Percentiles rank a stretch among this genome's conserved stretches.
phyloP scores from a whole-genome alignment of 1,140 invertebrate genomes.

The Drepana arcuata region DNA sequence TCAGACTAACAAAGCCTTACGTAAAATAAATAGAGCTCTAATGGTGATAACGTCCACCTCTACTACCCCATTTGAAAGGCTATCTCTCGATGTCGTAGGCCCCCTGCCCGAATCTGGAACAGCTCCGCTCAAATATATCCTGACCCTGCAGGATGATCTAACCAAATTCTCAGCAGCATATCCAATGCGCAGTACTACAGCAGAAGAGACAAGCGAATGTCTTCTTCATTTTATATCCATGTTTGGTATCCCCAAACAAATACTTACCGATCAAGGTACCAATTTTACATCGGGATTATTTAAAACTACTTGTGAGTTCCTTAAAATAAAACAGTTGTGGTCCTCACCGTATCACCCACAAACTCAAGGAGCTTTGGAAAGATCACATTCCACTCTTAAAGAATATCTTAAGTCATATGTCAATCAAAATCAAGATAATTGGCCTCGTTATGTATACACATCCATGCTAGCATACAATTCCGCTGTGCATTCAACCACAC shows the following conservation, averaged over 20 bases:
- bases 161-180: constrained; percentile 3
- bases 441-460: constrained; percentile 6
- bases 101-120: constrained; percentile 4
- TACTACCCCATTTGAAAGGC: constrained; percentile 1
- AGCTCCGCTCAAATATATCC: constrained; percentile 2
- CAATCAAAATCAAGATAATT: constrained; percentile 5
- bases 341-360: constrained; percentile 7
- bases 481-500: constrained; percentile 2
- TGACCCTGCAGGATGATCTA: background rate
- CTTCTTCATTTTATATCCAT: constrained; percentile 5
- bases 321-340: constrained; percentile 5
- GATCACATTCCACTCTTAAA: constrained; percentile 7
- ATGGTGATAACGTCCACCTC: constrained; percentile 8
- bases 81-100: constrained; percentile 6
- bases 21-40: constrained; percentile 4
- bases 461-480: constrained; percentile 10
- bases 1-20: constrained; percentile 5
- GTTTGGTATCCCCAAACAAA: constrained; percentile 3
- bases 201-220: constrained; percentile 4
- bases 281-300: constrained; percentile 6
- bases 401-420: constrained; percentile 9
- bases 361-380: constrained; percentile 6
- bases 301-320: constrained; percentile 1
- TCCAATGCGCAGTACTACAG: background rate
- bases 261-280: constrained; percentile 7